Evolutionary conservation across 2,113 vertebrate genomes (phyloP).

Genomic region (Myotis brandtii): DNA sequence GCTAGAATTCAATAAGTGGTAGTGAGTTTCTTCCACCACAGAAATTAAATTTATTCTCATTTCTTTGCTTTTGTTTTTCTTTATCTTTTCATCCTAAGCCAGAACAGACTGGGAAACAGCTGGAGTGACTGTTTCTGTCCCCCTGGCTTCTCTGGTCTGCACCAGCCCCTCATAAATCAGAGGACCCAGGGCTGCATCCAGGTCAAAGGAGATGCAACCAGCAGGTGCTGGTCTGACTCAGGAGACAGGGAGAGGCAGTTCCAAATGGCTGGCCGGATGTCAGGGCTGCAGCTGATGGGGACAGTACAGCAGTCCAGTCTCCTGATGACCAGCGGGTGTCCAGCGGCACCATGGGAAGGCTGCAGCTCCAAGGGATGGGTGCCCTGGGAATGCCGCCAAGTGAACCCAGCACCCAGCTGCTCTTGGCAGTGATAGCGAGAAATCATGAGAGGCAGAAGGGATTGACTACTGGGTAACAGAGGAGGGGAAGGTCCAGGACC

Average conservation of each 20-base stretch:
- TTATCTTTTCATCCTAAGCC: background rate
- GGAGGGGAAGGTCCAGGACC: background rate
- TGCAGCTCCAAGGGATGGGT: background rate
- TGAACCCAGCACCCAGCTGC: background rate
- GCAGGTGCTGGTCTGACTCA: background rate
- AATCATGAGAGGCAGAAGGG: background rate
- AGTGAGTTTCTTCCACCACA: background rate
- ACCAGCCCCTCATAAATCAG: background rate
- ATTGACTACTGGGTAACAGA: too few relatives aligned
- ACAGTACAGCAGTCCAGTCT: background rate
- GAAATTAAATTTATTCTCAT: background rate
- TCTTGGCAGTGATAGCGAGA: background rate
- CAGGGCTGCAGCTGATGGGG: background rate
- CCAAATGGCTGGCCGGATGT: background rate
- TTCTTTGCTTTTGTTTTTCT: background rate
- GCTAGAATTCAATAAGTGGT: background rate
- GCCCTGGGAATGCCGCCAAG: rapidly evolving
- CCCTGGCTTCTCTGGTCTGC: background rate
- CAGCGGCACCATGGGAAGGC: rapidly evolving
- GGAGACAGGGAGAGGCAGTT: background rate
- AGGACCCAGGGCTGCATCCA: rapidly evolving
- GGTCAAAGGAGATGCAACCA: background rate
- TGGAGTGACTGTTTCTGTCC: too few relatives aligned
- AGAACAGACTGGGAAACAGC: background rate
- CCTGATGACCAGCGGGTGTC: background rate